phyloP scores from a whole-genome alignment of 30 jellyfish, hydroid and myxozoan genomes.

The Chironex yamaguchii region DNA sequence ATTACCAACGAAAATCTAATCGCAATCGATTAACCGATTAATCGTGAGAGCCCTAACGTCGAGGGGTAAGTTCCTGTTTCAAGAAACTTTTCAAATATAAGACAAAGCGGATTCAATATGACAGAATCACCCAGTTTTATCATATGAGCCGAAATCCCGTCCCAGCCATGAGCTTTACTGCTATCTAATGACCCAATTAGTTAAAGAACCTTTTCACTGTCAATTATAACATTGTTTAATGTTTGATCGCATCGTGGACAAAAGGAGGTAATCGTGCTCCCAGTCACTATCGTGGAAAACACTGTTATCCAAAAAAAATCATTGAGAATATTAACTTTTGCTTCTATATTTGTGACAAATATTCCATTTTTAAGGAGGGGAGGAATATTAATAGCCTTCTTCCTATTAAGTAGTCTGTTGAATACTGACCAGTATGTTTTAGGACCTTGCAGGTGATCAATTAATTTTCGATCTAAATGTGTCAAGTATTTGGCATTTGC shows the following conservation, averaged over 20 bases:
- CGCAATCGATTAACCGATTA: too few relatives aligned
- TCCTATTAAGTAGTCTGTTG: conserved; percentile 38
- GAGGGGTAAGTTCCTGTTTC: not conserved
- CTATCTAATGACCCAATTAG: not conserved
- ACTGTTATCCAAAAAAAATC: conserved; percentile 24
- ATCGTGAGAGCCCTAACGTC: too few relatives aligned
- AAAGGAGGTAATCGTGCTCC: conserved; percentile 7
- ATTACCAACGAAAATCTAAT: too few relatives aligned
- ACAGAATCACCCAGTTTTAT: conserved; percentile 22
- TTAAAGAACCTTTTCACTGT: not conserved
- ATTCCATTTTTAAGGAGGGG: conserved; percentile 40
- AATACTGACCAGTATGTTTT: conserved; percentile 59
- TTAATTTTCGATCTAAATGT: conserved; percentile 44
- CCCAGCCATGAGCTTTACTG: conserved; percentile 60
- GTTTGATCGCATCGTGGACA: conserved; percentile 4
- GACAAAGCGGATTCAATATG: not conserved
- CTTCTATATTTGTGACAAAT: conserved; percentile 26
- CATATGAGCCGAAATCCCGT: conserved; percentile 22
- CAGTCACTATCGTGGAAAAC: not conserved
- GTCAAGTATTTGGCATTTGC: conserved; percentile 12
- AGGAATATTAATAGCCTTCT: conserved; percentile 29
- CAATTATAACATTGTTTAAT: not conserved
- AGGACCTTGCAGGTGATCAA: conserved; percentile 62
- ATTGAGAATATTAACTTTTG: conserved; percentile 33
- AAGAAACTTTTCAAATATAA: not conserved